Base-by-base conservation (phyloP, 2,113 vertebrate genomes). In the Rhinoptilus africanus region DNA sequence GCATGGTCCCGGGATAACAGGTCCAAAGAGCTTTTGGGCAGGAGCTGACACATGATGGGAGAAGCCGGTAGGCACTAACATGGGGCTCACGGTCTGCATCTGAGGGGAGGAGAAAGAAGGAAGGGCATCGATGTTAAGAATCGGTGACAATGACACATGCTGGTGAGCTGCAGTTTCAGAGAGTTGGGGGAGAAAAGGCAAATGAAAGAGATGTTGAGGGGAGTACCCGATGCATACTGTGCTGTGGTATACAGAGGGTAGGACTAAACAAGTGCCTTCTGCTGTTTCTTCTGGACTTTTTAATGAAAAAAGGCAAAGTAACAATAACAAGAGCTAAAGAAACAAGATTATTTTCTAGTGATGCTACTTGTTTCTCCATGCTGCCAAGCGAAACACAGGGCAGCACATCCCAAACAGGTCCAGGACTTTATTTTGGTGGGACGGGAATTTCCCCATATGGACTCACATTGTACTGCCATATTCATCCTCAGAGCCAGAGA, bases 401-500 rank as follows among this genome's bases (percentile, higher is more conserved):
- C 64, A 81, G 64, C 5, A 3, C 4, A 37, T 27, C 60, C 76
- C 64, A 27, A 48, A 43, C 8, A 54, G 39, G 28, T 45, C 17
- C 17, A 28, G 51, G 50, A 56, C 59, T n/a, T 77, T 66, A 53
- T 39, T 84, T 35, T 30, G 28, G 23, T 66, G 80, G 68, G 69
- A n/a, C 0, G 0, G n/a, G 60, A 41, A 26, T 41, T 90, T 57
- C 41, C 57, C 37, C 1, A 0, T 27, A 3, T 7, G 12, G 66
- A n/a, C 50, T 92, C 16, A 7, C 20, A n/a, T 85, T 28, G 27
- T 53, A 45, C 63, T 2, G 2, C 69, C n/a, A 8, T 39, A 7
- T 8, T 45, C 3, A 1, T 43, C 53, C 39, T 88, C 62, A 63
- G 45, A 73, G 23, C 9, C 60, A 53, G 48, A 41, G 20, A 83